Evolutionary conservation across 2,113 vertebrate species (phyloP), one percentile per base, ranked within the genome.

Genomic region (Hipposideros armiger): DNA sequence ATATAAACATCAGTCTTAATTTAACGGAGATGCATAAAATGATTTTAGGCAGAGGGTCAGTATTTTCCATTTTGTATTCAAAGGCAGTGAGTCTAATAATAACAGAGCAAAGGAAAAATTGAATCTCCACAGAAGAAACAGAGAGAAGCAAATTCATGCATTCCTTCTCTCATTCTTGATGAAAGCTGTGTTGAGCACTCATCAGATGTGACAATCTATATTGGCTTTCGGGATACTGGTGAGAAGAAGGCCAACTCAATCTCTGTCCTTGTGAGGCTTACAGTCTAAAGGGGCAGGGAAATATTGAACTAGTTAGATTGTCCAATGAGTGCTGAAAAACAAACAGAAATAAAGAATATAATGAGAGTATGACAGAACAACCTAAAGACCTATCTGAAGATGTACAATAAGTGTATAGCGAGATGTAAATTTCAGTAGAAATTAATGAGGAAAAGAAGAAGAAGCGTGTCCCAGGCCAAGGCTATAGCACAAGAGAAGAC

Each of bases 381-480:
- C 3, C 4, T 72, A 16, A 60, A 54, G 20, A 32, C 7, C 0
- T 73, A 24, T 40, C 6, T 66, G n/a, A 76, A 90, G 15, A 90
- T 45, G 16, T 28, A 30, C 76, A 81, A 40, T 24, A 60, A 7
- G 2, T 40, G 1, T 10, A 47, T 0, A 22, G 8, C 45, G 50
- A 58, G 32, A 30, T 60, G 16, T 54, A 66, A 60, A 73, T 15
- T 7, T 60, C 9, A 16, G 50, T 40, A 60, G 40, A 84, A 24
- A 7, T 30, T 22, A 81, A 26, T 0, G 0, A 28, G 13, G 10
- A 22, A 2, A 3, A 13, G 58, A 7, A 11, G 8, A 42, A 14
- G 2, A 73, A 54, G 2, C 3, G 1, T 0, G 2, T 47, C 3
- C 5, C 4, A 58, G 17, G 16, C n/a, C 50, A 76, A 16, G 6